Evolutionary conservation across 2,113 vertebrate genomes (phyloP).

Genomic region (Neogobius melanostomus): DNA sequence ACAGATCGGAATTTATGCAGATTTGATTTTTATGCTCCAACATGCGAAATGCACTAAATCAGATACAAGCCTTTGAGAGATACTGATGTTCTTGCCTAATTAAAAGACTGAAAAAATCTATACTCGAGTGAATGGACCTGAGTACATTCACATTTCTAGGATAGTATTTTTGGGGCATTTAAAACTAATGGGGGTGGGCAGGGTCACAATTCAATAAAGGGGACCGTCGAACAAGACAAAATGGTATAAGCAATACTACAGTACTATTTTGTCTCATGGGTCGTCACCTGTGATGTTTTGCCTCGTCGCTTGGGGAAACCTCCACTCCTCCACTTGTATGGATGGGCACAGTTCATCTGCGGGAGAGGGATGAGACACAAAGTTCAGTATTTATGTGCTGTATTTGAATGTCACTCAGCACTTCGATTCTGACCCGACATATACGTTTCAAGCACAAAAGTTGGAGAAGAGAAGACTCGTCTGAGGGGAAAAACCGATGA

Average conservation of each 20-base stretch:
- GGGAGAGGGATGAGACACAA: conserved; percentile 5
- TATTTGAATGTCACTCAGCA: conserved; percentile 10
- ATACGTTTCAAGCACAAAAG: conserved; percentile 28
- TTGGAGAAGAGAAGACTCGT: conserved; percentile 38
- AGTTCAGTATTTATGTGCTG: conserved; percentile 14
- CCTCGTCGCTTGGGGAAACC: conserved; percentile 69
- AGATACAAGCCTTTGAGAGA: neutral
- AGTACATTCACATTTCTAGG: too few species aligned
- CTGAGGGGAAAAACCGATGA: conserved; percentile 37
- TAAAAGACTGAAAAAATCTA: too few species aligned
- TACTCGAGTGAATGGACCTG: neutral
- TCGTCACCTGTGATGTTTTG: conserved; percentile 76
- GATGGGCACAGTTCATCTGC: conserved; percentile 67
- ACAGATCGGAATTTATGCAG: conserved; percentile 5
- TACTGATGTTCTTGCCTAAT: neutral
- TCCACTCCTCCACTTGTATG: conserved; percentile 79
- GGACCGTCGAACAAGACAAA: neutral
- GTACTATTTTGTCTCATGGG: neutral
- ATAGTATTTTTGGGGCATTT: too few species aligned
- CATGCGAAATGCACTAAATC: conserved; percentile 7
- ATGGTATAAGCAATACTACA: neutral
- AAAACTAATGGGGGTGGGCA: too few species aligned
- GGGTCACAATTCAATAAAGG: neutral
- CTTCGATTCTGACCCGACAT: conserved; percentile 12
- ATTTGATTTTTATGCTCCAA: neutral